phyloP scores from a whole-genome alignment of 2,113 vertebrate species.

The Lipotes vexillifer region DNA sequence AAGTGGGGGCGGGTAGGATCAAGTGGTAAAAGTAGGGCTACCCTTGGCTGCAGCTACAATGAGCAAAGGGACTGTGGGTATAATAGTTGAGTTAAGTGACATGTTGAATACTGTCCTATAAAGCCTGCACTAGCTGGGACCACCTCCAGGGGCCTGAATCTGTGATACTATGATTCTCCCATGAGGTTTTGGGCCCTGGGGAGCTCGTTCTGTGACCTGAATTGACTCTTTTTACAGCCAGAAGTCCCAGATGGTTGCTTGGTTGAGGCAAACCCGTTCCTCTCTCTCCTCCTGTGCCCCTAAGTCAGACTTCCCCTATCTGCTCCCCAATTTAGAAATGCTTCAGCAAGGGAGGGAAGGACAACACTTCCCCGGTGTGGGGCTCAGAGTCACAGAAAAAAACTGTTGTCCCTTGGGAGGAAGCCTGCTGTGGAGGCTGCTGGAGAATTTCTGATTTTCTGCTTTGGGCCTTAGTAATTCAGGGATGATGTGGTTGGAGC shows the following conservation, averaged over 20 bases:
- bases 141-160: background rate
- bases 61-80: background rate
- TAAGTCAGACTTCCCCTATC: background rate
- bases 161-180: background rate
- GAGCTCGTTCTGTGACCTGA: background rate
- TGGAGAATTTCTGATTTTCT: conserved; percentile 24
- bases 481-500: conserved; percentile 46
- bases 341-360: background rate
- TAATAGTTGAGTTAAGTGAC: background rate
- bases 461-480: conserved; percentile 52
- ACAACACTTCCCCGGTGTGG: background rate
- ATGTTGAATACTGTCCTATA: background rate
- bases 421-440: background rate
- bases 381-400: background rate
- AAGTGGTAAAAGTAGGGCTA: background rate
- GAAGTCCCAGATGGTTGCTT: background rate
- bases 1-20: background rate
- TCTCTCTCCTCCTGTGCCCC: background rate
- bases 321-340: background rate
- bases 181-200: background rate
- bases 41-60: background rate
- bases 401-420: background rate
- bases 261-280: background rate
- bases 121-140: background rate
- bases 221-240: background rate